Percentiles rank a stretch among this genome's conserved stretches.
Conservation (phyloP, 2,797 vertebrate genomes). For the Silurus lanzhouensis region DNA sequence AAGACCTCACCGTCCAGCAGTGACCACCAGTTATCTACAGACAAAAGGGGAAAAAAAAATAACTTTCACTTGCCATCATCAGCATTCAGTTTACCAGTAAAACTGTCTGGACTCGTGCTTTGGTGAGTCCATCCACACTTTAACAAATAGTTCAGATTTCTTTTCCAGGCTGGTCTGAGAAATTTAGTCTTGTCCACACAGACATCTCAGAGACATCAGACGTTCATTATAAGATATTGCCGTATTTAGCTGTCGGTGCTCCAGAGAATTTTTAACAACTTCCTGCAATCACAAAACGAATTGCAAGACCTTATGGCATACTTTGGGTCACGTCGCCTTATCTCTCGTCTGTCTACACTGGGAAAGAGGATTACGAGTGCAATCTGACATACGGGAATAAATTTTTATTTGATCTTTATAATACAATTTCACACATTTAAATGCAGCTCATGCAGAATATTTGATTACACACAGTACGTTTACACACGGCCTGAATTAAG, state of each 20-base stretch:
- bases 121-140: no score
- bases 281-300: background rate
- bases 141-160: no score
- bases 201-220: constrained; percentile 5
- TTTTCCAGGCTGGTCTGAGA: background rate
- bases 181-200: background rate
- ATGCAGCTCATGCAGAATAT: background rate
- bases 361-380: background rate
- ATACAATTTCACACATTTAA: background rate
- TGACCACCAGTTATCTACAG: constrained; percentile 97
- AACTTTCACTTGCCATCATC: background rate
- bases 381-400: background rate
- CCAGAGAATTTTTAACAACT: background rate
- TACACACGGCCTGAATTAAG: background rate
- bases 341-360: background rate
- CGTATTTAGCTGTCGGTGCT: background rate
- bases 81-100: background rate
- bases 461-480: background rate
- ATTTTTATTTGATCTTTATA: no score
- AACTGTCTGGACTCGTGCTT: background rate
- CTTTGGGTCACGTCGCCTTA: background rate
- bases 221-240: background rate
- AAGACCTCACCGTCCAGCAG: constrained; percentile 87
- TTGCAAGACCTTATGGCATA: background rate
- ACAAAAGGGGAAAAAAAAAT: constrained; percentile 7